Evolutionary conservation across 2,113 vertebrate genomes (phyloP), one percentile per base, ranked within the genome.

Genomic region (Anoplopoma fimbria): DNA sequence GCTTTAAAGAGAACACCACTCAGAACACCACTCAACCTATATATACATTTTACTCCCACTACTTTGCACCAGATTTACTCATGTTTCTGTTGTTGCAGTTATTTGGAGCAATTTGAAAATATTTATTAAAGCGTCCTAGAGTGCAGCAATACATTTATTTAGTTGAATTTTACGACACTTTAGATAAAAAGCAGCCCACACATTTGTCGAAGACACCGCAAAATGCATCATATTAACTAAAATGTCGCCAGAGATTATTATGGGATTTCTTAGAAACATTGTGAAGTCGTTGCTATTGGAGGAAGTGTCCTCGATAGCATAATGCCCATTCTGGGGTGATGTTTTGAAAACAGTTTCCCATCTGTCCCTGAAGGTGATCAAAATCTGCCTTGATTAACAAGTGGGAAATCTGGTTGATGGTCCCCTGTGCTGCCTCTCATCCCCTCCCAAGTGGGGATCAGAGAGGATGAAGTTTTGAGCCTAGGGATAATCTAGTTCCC

Each of bases 321-420:
- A 57, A 68, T 13, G 5, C 38, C 58, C 58, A 33, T 71, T 83
- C 68, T 69, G 74, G 23, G 25, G 7, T 10, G 70, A 36, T 90
- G 81, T 88, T 87, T 89, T 83, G 61, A 87, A 93, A 89, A 90
- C 84, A 88, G 77, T 90, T 83, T 78, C 90, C 95, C 94, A 95
- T 95, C 94, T 95, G 95, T 88, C 88, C 57, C 88, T 42, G 76
- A 88, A 94, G 90, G 91, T 93, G 92, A 86, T 90, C 81, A 79
- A 92, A 95, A 95, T 94, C 91, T 79, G 68, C 75, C 85, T 90
- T 94, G 93, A 95, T 95, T 93, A 93, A 95, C 93, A 94, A 82
- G 85, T 89, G 70, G 90, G 75, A 83, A 87, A 87, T 89, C 83
- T 77, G 75, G 63, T 81, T 83, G 86, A 88, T 83, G 81, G 83